Evolutionary conservation across 2,113 vertebrate species (phyloP).

Genomic region (Leucoraja erinaceus): DNA sequence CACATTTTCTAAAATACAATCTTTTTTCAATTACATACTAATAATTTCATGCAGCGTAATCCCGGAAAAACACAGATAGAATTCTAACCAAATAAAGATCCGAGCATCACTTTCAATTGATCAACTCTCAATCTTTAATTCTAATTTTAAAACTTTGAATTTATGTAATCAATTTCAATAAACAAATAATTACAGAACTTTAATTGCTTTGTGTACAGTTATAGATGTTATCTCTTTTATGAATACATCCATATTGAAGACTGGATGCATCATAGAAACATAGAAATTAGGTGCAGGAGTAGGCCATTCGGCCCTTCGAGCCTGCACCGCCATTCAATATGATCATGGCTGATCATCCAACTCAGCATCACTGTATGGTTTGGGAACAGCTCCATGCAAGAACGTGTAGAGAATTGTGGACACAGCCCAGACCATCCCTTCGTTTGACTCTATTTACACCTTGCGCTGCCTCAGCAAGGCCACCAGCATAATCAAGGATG

Average conservation of each 20-base stretch:
- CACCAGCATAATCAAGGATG: no score
- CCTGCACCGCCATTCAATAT: no score
- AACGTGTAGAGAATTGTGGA: no score
- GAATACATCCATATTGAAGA: background rate
- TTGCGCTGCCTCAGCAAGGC: no score
- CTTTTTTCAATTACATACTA: background rate
- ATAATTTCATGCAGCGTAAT: background rate
- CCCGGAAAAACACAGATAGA: background rate
- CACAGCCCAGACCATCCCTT: no score
- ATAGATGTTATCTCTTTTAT: background rate
- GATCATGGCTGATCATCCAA: no score
- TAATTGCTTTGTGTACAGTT: background rate
- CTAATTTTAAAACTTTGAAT: background rate
- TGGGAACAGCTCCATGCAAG: no score
- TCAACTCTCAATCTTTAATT: background rate
- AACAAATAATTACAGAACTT: background rate
- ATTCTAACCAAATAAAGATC: background rate
- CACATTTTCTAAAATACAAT: background rate
- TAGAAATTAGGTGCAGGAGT: no score
- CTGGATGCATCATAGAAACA: no score
- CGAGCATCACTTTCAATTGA: background rate
- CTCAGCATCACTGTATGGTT: no score
- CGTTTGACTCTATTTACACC: no score
- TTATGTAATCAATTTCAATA: background rate
- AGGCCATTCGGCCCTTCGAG: no score